Conservation (phyloP, 2,888 invertebrate species). For the Nephrotoma flavescens region DNA sequence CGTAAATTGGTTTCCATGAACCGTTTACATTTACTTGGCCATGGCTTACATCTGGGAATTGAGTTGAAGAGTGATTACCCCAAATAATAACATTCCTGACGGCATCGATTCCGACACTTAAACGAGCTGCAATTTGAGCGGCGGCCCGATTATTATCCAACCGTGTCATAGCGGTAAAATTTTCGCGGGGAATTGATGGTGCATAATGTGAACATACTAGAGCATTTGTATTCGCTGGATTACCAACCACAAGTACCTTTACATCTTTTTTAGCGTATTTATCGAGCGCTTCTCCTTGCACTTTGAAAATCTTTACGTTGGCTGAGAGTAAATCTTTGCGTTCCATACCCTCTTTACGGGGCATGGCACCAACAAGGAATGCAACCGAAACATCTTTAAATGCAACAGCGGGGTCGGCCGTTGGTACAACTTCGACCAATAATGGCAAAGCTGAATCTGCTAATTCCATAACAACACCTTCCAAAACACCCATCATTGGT, state of each 20-base stretch:
- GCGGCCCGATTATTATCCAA: slow-evolving; percentile 96
- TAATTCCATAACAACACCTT: slow-evolving; percentile 96
- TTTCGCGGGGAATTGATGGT: slow-evolving; percentile 87
- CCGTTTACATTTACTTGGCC: slow-evolving; percentile 45
- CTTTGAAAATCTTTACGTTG: slow-evolving; percentile 96
- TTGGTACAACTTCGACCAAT: slow-evolving; percentile 68
- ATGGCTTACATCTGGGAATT: slow-evolving; percentile 85
- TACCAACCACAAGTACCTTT: slow-evolving; percentile 93
- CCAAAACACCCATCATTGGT: slow-evolving; percentile 90
- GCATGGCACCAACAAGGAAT: slow-evolving; percentile 96
- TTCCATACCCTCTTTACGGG: slow-evolving; percentile 95
- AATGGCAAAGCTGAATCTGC: slow-evolving; percentile 90
- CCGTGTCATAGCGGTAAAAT: slow-evolving; percentile 96
- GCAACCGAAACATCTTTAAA: slow-evolving; percentile 94
- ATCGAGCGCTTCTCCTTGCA: slow-evolving; percentile 88
- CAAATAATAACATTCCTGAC: slow-evolving; percentile 91
- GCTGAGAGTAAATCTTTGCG: slow-evolving; percentile 93
- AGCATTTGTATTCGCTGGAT: slow-evolving; percentile 98
- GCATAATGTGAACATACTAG: slow-evolving; percentile 90
- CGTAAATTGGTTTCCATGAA: slow-evolving; percentile 42
- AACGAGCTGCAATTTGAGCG: slow-evolving; percentile 66
- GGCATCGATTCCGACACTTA: slow-evolving; percentile 52
- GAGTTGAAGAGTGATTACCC: slow-evolving; percentile 99
- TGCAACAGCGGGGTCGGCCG: slow-evolving; percentile 77
- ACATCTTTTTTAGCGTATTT: slow-evolving; percentile 81